These are phyloP conservation scores for Augochlorella aurata DNA, from an alignment of 2,888 invertebrate species.

Conservation along the genomic window DNA sequence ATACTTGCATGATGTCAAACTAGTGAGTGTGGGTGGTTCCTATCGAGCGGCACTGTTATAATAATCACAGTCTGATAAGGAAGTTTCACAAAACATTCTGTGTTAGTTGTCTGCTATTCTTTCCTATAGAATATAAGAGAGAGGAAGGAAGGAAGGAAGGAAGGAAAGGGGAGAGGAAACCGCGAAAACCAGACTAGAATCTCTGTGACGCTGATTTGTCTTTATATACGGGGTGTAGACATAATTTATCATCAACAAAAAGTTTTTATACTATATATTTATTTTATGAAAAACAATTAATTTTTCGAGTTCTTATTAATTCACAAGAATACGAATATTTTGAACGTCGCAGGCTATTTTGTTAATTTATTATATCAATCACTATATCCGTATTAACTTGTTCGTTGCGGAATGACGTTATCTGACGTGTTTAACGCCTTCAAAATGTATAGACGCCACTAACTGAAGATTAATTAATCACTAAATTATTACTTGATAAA, in stretches of 20 bases:
- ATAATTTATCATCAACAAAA: neutral
- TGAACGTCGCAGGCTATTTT: neutral
- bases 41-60: slow-evolving; percentile 45
- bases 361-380: too few species aligned
- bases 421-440: neutral
- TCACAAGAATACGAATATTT: neutral
- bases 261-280: neutral
- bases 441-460: neutral
- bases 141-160: slow-evolving; percentile 30
- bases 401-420: neutral
- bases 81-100: slow-evolving; percentile 41
- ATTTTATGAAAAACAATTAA: neutral
- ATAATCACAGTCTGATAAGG: slow-evolving; percentile 45
- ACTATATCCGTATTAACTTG: neutral
- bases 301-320: neutral
- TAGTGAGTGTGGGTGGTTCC: slow-evolving; percentile 40
- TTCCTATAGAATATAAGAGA: slow-evolving; percentile 21
- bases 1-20: neutral
- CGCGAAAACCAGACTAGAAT: slow-evolving; percentile 21
- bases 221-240: slow-evolving; percentile 27
- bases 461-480: neutral
- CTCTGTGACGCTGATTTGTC: slow-evolving; percentile 12
- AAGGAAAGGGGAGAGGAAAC: slow-evolving; percentile 35
- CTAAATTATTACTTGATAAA: neutral
- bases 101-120: slow-evolving; percentile 10